phyloP scores from a whole-genome alignment of 2,888 invertebrate species.

The Ctena decussata region DNA sequence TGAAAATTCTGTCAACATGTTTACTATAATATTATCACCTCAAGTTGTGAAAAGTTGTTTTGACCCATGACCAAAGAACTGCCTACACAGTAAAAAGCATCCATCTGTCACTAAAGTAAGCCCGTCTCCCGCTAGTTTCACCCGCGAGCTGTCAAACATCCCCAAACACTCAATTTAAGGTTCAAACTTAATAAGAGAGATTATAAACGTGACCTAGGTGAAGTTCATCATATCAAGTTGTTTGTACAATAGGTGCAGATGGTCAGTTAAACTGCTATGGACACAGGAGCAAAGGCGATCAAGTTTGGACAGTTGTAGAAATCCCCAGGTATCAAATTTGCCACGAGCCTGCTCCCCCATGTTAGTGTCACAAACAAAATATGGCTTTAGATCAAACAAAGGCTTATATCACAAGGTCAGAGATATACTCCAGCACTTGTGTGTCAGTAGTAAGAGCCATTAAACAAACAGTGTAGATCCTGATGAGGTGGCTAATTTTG shows the following conservation, averaged over 20 bases:
- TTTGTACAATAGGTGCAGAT: slow-evolving; percentile 7
- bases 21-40: neutral
- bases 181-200: slow-evolving; percentile 14
- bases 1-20: too few species aligned
- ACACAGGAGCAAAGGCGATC: neutral
- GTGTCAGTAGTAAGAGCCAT: too few species aligned
- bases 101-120: neutral
- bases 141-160: slow-evolving; percentile 1
- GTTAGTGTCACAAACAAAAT: neutral
- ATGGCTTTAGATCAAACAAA: too few species aligned
- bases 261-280: neutral
- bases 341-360: neutral
- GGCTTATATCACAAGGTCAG: too few species aligned
- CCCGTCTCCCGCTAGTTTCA: neutral
- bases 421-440: too few species aligned
- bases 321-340: neutral
- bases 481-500: too few species aligned
- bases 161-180: neutral
- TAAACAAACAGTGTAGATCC: too few species aligned
- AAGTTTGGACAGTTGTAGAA: neutral
- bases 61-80: neutral
- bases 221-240: neutral
- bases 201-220: slow-evolving; percentile 10
- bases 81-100: neutral
- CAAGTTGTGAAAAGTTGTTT: neutral